Percentiles rank a stretch among this genome's conserved stretches.
Evolutionary conservation across 2,888 invertebrate genomes (phyloP).

Genomic region (Acronicta alni): DNA sequence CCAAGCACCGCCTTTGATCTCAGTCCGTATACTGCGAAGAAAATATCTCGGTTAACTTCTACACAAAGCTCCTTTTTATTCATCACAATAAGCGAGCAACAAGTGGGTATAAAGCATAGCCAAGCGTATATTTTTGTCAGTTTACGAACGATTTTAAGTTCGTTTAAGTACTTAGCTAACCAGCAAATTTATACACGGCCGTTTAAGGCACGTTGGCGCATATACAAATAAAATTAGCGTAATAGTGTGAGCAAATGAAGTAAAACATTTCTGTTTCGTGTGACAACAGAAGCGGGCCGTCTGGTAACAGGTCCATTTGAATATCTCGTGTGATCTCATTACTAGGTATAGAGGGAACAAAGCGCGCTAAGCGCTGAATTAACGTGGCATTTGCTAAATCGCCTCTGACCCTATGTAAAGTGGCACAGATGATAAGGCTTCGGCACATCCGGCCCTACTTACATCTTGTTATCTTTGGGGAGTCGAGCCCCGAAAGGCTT

Average conservation of each 20-base stretch:
- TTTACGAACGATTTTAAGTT: conserved; percentile 55
- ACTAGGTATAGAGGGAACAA: conserved; percentile 67
- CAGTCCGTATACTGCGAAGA: conserved; percentile 93
- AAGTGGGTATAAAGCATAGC: conserved; percentile 48
- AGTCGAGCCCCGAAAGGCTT: conserved; percentile 79
- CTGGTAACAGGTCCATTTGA: conserved; percentile 76
- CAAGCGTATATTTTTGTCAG: conserved; percentile 47
- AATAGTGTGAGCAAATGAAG: conserved; percentile 72
- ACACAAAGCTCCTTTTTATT: conserved; percentile 40
- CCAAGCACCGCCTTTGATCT: conserved; percentile 97
- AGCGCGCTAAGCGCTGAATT: conserved; percentile 81
- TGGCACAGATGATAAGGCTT: conserved; percentile 78
- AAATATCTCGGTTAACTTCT: conserved; percentile 34
- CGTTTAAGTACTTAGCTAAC: conserved; percentile 49
- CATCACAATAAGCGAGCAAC: conserved; percentile 48
- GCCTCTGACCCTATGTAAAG: conserved; percentile 80
- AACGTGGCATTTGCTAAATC: conserved; percentile 80
- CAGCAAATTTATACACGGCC: conserved; percentile 57
- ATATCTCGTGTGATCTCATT: conserved; percentile 81
- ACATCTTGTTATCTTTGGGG: conserved; percentile 81
- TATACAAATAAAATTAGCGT: conserved; percentile 75
- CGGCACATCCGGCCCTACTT: conserved; percentile 77
- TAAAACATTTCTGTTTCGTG: conserved; percentile 72
- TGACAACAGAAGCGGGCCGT: conserved; percentile 72
- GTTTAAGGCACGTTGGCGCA: conserved; percentile 62